phyloP scores from a whole-genome alignment of 2,888 invertebrate genomes.

The Mythimna vitellina region DNA sequence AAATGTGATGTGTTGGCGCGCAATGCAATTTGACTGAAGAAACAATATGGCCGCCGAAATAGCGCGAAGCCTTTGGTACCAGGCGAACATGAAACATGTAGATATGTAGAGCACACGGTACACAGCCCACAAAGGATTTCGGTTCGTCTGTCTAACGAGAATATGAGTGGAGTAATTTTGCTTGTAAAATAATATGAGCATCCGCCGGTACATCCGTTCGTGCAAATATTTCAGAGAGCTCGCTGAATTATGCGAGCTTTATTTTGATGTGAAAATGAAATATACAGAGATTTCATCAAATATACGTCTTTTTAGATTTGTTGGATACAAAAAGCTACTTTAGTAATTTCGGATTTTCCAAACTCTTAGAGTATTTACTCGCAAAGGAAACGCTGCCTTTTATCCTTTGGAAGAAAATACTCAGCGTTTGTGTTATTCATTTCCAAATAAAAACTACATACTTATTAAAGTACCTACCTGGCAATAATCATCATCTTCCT shows the following conservation, averaged over 20 bases:
- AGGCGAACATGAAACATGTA: conserved; percentile 27
- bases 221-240: conserved; percentile 40
- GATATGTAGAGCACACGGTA: conserved; percentile 2
- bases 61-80: conserved; percentile 19
- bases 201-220: conserved; percentile 34
- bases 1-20: neutral
- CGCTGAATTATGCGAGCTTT: conserved; percentile 34
- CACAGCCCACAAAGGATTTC: conserved; percentile 53
- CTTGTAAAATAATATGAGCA: conserved; percentile 55
- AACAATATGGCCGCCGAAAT: conserved; percentile 33
- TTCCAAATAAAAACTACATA: neutral
- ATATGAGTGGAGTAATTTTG: conserved; percentile 47
- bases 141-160: conserved; percentile 50
- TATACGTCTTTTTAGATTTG: conserved; percentile 1
- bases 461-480: neutral
- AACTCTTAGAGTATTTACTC: neutral
- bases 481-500: no score
- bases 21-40: conserved; percentile 40
- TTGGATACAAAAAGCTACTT: neutral
- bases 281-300: conserved; percentile 19
- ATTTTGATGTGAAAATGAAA: conserved; percentile 16
- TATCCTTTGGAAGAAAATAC: neutral
- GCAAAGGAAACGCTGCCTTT: neutral
- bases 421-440: neutral
- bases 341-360: neutral